Percentiles rank a stretch among this genome's conserved stretches.
These are phyloP conservation scores for Chiloscyllium plagiosum DNA, from an alignment of 2,113 vertebrate species.

Conservation along the genomic window DNA sequence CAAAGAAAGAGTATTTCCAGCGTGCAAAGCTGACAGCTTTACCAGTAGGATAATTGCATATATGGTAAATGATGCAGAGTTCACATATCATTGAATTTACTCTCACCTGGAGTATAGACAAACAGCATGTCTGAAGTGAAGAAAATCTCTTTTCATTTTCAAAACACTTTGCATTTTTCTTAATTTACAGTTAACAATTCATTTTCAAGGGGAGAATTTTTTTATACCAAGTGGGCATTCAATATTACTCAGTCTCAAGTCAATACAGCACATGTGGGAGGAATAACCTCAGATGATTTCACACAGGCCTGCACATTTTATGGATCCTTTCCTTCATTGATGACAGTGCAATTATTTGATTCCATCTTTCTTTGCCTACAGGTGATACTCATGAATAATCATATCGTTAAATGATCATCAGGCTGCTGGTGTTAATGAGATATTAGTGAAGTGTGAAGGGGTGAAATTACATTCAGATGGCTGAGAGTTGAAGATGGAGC, in stretches of 20 bases:
- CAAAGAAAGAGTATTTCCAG: neutral
- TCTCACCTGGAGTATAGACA: neutral
- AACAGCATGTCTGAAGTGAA: neutral
- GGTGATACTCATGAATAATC: constrained; percentile 37
- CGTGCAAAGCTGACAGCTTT: neutral
- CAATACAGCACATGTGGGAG: neutral
- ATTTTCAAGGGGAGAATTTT: neutral
- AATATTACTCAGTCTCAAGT: neutral
- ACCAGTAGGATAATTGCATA: neutral
- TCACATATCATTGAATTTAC: neutral
- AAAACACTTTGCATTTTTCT: neutral
- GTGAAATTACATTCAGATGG: constrained; percentile 33
- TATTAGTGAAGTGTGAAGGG: constrained; percentile 36
- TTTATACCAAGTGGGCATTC: neutral
- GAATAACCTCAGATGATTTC: neutral
- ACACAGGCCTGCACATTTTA: constrained; percentile 11
- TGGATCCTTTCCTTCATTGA: constrained; percentile 32
- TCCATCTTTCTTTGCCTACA: constrained; percentile 33
- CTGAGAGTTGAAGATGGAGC: neutral
- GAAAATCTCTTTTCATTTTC: neutral
- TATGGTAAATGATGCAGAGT: too few relatives aligned
- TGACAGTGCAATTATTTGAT: constrained; percentile 34
- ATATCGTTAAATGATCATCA: constrained; percentile 32
- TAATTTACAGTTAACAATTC: neutral
- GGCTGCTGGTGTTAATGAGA: constrained; percentile 35